Evolutionary conservation across 2,797 vertebrate genomes (phyloP).

Genomic region (Hippocampus kuda): DNA sequence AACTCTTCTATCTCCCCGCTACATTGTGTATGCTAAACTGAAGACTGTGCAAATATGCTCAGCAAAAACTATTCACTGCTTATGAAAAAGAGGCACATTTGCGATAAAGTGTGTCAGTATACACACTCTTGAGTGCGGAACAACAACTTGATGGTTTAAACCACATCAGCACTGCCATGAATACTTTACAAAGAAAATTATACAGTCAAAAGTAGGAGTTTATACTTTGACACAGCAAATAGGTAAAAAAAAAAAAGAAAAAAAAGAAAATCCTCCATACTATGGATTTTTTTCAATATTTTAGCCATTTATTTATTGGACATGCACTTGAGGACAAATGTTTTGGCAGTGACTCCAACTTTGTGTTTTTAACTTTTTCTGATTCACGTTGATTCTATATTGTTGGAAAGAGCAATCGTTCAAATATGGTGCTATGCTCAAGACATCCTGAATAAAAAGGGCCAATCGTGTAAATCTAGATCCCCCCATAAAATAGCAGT

Average conservation of each 20-base stretch:
- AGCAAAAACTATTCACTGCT: slow-evolving; percentile 7
- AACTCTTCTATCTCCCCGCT: slow-evolving; percentile 5
- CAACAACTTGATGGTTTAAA: neutral
- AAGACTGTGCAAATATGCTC: slow-evolving; percentile 6
- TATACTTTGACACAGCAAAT: neutral
- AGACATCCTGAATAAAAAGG: too few relatives aligned
- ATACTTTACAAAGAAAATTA: neutral
- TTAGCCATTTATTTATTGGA: neutral
- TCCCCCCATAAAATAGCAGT: too few relatives aligned
- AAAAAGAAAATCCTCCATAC: neutral
- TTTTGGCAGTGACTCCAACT: neutral
- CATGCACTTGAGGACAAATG: neutral
- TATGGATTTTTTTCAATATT: neutral
- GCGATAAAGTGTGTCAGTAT: neutral
- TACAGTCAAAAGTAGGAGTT: neutral
- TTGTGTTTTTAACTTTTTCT: neutral
- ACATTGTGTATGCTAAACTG: slow-evolving; percentile 10
- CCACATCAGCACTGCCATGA: neutral
- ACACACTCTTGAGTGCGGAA: neutral
- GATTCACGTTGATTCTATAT: too few relatives aligned
- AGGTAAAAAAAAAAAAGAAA: neutral
- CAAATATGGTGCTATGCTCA: neutral
- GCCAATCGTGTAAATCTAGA: too few relatives aligned
- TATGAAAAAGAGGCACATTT: neutral
- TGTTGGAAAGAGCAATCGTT: neutral